Conservation (phyloP, 2,888 invertebrate species). For the Actias luna region DNA sequence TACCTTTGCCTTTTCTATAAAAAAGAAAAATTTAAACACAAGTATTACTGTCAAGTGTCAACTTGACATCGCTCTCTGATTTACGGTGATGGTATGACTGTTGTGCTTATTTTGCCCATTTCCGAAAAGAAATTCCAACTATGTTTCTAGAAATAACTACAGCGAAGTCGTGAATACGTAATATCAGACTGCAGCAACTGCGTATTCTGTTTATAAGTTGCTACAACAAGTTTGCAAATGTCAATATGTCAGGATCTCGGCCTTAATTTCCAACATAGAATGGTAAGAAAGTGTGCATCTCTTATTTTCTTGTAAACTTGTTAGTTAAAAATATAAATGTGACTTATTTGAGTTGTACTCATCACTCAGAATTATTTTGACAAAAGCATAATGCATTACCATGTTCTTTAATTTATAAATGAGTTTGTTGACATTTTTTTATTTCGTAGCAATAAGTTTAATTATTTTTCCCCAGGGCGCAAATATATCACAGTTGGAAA, state of each 20-base stretch:
- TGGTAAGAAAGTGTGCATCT: slow-evolving; percentile 65
- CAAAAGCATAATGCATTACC: slow-evolving; percentile 5
- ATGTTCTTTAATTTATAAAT: not conserved
- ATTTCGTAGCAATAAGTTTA: not conserved
- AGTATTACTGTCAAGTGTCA: slow-evolving; percentile 15
- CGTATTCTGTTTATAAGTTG: slow-evolving; percentile 57
- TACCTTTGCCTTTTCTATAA: too few species aligned
- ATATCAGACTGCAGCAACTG: slow-evolving; percentile 42
- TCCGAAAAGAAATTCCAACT: slow-evolving; percentile 53
- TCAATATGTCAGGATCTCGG: slow-evolving; percentile 82
- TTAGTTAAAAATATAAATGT: slow-evolving; percentile 14
- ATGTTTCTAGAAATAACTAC: slow-evolving; percentile 56
- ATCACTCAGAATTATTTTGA: slow-evolving; percentile 14
- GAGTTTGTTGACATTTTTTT: slow-evolving; percentile 6
- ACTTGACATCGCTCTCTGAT: slow-evolving; percentile 21
- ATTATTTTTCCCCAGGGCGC: slow-evolving; percentile 89
- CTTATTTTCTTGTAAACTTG: slow-evolving; percentile 29
- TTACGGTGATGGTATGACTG: slow-evolving; percentile 46
- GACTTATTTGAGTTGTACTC: slow-evolving; percentile 12
- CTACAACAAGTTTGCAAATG: slow-evolving; percentile 78
- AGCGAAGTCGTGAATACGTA: slow-evolving; percentile 42
- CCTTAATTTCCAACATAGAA: slow-evolving; percentile 82
- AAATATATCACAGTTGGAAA: slow-evolving; percentile 99
- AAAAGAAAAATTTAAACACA: too few species aligned
- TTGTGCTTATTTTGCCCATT: slow-evolving; percentile 61